Evolutionary conservation across 2,888 invertebrate species (phyloP), one percentile per base, ranked within the genome.

Genomic region (Chaetogeoica ovagalla): DNA sequence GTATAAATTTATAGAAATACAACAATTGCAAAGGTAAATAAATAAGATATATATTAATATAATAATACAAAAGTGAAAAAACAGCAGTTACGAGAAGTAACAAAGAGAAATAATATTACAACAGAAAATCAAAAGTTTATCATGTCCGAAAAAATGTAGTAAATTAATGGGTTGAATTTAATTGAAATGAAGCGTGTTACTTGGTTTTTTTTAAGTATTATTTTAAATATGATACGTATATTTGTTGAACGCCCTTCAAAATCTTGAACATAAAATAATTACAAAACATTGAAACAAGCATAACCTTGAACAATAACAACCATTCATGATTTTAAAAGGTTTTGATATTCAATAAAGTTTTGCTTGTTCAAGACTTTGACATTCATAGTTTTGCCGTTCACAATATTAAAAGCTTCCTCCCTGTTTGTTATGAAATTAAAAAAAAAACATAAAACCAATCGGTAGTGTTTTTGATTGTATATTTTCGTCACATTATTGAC

Each of bases 21-120:
- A 39, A 6, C 15, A 52, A 19, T 63, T 62, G 30, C 5, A 62
- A 60, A 71, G 23, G 23, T 62, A 72, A 72, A n/a, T n/a, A 30
- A 60, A 48, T 23, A 62, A 37, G 59, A n/a, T 23, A 23, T 7
- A 13, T 39, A 17, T n/a, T n/a, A n/a, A n/a, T n/a, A 23, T 48
- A 52, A n/a, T 68, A 55, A 68, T 68, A 75, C 15, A 75, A 65
- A 75, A 75, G 59, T 66, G 65, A 21, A 55, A 75, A 75, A 75
- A 43, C 57, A 57, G n/a, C n/a, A 39, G 48, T 75, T 9, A 15
- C 17, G 19, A 66, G 8, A 68, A 75, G 15, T 43, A 74, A 65
- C 1, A 15, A 13, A 74, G 21, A 59, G 23, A 75, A 66, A 75
- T 68, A 66, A 39, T 39, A 65, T 2, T 66, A 17, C 8, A 17